phyloP scores from a whole-genome alignment of 2,888 invertebrate species.

The Nemotelus nigrinus region DNA sequence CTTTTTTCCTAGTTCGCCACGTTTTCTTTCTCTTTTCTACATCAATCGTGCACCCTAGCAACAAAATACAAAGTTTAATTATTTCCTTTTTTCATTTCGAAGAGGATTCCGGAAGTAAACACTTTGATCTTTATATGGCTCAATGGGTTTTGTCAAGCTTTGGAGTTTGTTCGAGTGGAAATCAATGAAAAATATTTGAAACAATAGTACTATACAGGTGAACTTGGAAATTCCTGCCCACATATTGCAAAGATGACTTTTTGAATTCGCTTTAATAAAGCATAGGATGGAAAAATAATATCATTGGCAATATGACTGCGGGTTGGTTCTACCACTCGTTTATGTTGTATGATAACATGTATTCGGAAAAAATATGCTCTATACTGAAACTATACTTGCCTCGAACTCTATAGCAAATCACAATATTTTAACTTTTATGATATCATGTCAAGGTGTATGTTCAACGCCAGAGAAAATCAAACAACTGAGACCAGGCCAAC shows the following conservation, averaged over 20 bases:
- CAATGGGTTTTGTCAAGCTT: constrained; percentile 24
- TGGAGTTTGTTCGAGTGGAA: constrained; percentile 26
- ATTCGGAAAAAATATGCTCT: no score
- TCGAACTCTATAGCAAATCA: no score
- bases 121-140: constrained; percentile 30
- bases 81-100: constrained; percentile 34
- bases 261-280: no score
- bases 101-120: constrained; percentile 22
- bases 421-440: no score
- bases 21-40: neutral
- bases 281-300: no score
- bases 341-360: no score
- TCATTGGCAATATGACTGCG: neutral
- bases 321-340: no score
- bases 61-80: constrained; percentile 37
- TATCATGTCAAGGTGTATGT: no score
- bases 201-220: neutral
- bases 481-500: no score
- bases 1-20: neutral
- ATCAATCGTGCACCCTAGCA: constrained; percentile 11
- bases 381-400: no score
- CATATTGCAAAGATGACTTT: no score
- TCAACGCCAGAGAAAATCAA: no score
- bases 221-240: neutral
- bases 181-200: constrained; percentile 7